Percentiles rank a stretch among this genome's conserved stretches.
Evolutionary conservation across 2,113 vertebrate species (phyloP).

Genomic region (Hippocampus zosterae): DNA sequence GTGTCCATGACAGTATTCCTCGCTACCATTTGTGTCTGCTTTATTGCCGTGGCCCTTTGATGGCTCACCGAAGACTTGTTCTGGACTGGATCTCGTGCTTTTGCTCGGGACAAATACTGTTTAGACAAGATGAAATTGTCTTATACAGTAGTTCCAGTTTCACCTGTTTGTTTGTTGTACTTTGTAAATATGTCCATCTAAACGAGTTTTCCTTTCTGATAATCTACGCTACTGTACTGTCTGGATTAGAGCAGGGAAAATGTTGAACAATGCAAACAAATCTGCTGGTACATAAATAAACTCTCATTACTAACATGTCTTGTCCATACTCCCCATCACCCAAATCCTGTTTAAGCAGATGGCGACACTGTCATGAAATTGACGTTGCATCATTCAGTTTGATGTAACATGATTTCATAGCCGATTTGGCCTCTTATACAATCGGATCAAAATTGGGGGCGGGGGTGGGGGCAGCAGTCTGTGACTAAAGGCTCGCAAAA

Average conservation of each 20-base stretch:
- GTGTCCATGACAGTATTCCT: slow-evolving; percentile 14
- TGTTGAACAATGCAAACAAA: slow-evolving; percentile 64
- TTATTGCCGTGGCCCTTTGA: slow-evolving; percentile 47
- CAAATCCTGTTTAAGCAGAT: not conserved
- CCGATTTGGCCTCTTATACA: slow-evolving; percentile 31
- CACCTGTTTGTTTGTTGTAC: slow-evolving; percentile 46
- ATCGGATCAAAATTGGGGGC: slow-evolving; percentile 20
- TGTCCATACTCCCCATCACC: slow-evolving; percentile 5
- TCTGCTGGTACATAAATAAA: slow-evolving; percentile 69
- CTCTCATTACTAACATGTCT: slow-evolving; percentile 47
- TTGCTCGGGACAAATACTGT: slow-evolving; percentile 43
- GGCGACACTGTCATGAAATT: slow-evolving; percentile 3
- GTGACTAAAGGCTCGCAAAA: not conserved
- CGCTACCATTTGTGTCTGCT: slow-evolving; percentile 28
- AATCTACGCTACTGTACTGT: slow-evolving; percentile 61
- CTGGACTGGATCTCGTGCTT: slow-evolving; percentile 46
- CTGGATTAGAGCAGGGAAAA: slow-evolving; percentile 61
- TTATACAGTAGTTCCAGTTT: slow-evolving; percentile 7
- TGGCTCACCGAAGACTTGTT: slow-evolving; percentile 40
- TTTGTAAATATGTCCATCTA: slow-evolving; percentile 61
- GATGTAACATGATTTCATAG: slow-evolving; percentile 21
- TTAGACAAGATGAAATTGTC: slow-evolving; percentile 30
- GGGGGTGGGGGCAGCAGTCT: slow-evolving; percentile 4
- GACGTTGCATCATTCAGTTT: slow-evolving; percentile 13
- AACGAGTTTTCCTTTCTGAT: slow-evolving; percentile 41